Percentiles rank a stretch among this genome's conserved stretches.
phyloP scores from a whole-genome alignment of 1,140 invertebrate genomes.

The Plectrocnemia conspersa region DNA sequence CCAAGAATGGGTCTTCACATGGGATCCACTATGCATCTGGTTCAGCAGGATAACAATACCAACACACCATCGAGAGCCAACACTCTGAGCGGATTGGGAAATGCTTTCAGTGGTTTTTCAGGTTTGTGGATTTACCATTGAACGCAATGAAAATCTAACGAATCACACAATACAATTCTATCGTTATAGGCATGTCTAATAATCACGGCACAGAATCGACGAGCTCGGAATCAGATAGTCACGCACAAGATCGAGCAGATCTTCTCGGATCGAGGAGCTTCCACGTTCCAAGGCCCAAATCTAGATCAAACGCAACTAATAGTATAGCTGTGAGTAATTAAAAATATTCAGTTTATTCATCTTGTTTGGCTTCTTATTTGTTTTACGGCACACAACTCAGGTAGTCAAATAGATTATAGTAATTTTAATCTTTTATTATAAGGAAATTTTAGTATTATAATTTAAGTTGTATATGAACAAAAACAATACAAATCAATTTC shows the following conservation, averaged over 20 bases:
- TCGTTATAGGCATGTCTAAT: conserved; percentile 6
- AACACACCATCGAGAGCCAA: conserved; percentile 43
- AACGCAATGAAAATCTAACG: neutral
- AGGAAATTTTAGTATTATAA: no score
- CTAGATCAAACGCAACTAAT: conserved; percentile 53
- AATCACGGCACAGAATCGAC: conserved; percentile 49
- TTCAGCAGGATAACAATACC: conserved; percentile 42
- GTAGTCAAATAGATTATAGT: no score
- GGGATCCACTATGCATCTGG: conserved; percentile 42
- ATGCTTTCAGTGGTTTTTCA: conserved; percentile 22
- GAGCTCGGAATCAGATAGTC: conserved; percentile 59
- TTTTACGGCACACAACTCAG: no score
- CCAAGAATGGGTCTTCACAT: conserved; percentile 57
- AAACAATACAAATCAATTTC: no score
- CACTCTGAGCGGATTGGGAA: conserved; percentile 37
- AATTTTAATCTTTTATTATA: no score
- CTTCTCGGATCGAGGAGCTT: conserved; percentile 55
- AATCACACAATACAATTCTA: neutral
- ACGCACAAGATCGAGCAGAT: conserved; percentile 62
- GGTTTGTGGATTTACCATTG: conserved; percentile 9
- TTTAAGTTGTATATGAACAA: no score
- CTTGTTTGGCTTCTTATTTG: neutral
- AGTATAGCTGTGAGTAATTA: conserved; percentile 38
- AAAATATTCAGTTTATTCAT: neutral
- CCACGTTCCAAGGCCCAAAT: conserved; percentile 72